Base-by-base conservation (phyloP, 2,797 vertebrate genomes). In the Girardinus metallicus region DNA sequence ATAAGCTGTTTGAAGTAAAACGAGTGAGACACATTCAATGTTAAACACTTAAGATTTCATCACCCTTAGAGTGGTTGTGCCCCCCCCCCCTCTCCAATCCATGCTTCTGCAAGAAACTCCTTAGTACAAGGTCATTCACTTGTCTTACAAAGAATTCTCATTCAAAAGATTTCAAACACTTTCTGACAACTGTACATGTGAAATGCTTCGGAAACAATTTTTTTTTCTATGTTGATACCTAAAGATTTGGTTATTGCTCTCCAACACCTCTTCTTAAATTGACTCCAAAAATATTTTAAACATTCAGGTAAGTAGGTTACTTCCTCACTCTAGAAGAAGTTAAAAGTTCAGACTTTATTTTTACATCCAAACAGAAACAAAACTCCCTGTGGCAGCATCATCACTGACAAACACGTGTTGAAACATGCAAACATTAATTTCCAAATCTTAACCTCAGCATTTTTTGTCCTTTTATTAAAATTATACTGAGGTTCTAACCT, bases 121-220 rank as follows among this genome's bases (percentile, higher is more conserved):
- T 83, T 76, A 75, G 75, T 74, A 34, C 88, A 92, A 93, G 92
- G 90, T 91, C 85, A 85, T 18, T 39, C 76, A 83, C 86, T 85
- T 41, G 79, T 76, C 79, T 88, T 74, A 41, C 75, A 79, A 57
- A 92, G 82, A 87, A 88, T 13, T 39, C 79, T 73, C 81, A 31
- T 87, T 89, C 82, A 90, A 57, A 44, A 74, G 41, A 79, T 77
- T 84, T 86, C 73, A 79, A 86, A 83, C 53, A n/a, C 46, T 77
- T 41, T 83, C 83, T 77, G 78, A 88, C 83, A 87, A 76, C 81
- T 87, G 82, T 41, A 84, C 79, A 72, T 81, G 79, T 64, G 79
- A 72, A 85, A 87, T 43, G 41, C 23, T 43, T 2, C 3, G 11
- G 36, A 41, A 68, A 12, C 21, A 70, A n/a, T 23, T 51, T 23